Evolutionary conservation across 1,140 invertebrate species (phyloP).

Genomic region (Psix sp.): DNA sequence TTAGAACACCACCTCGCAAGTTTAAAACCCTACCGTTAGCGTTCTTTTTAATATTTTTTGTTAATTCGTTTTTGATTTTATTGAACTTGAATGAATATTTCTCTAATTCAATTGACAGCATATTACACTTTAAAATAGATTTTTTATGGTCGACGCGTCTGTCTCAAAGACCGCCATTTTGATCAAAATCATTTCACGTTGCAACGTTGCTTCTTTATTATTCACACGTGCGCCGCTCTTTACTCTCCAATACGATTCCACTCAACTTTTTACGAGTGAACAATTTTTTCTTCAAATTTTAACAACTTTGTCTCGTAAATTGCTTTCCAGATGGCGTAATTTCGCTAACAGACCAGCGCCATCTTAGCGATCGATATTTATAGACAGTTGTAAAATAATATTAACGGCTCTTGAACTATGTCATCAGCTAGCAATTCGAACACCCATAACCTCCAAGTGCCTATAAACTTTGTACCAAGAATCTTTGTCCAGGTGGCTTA

Average conservation of each 20-base stretch:
- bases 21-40: slow-evolving; percentile 7
- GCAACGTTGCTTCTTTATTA: too few relatives aligned
- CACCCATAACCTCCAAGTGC: slow-evolving; percentile 30
- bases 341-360: too few relatives aligned
- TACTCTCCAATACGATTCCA: slow-evolving; percentile 10
- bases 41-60: not conserved
- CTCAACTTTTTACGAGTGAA: slow-evolving; percentile 38
- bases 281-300: slow-evolving; percentile 24
- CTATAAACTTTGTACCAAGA: slow-evolving; percentile 16
- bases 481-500: slow-evolving; percentile 27
- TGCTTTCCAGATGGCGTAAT: too few relatives aligned
- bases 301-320: slow-evolving; percentile 16
- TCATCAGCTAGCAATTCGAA: too few relatives aligned
- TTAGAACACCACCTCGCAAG: slow-evolving; percentile 1
- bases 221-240: slow-evolving; percentile 4
- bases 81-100: slow-evolving; percentile 13
- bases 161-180: too few relatives aligned
- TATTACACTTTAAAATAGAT: too few relatives aligned
- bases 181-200: too few relatives aligned
- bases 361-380: too few relatives aligned
- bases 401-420: too few relatives aligned
- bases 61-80: slow-evolving; percentile 18
- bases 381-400: too few relatives aligned
- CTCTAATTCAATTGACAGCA: slow-evolving; percentile 6
- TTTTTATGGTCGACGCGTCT: too few relatives aligned